Evolutionary conservation across 2,797 vertebrate species (phyloP).

Genomic region (Momotus momota): DNA sequence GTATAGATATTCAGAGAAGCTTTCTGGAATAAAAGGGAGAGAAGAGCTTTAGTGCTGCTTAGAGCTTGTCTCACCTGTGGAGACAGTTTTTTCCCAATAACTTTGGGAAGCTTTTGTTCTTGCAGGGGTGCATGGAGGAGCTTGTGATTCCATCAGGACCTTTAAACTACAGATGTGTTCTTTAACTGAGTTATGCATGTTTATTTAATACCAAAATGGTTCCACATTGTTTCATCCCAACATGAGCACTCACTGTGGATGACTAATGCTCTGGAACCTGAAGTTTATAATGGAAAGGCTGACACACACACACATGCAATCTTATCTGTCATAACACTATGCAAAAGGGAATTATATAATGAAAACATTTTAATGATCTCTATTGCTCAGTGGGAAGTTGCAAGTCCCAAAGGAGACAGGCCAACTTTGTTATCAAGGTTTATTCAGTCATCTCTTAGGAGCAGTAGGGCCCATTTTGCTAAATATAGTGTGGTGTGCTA

Average conservation of each 20-base stretch:
- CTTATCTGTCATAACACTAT: conserved; percentile 32
- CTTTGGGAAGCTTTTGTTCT: neutral
- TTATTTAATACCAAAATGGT: neutral
- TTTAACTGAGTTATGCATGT: neutral
- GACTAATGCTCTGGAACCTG: conserved; percentile 11
- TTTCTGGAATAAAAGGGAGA: neutral
- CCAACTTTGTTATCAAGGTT: conserved; percentile 65
- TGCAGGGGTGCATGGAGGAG: neutral
- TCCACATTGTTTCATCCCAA: neutral
- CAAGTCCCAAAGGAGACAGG: conserved; percentile 46
- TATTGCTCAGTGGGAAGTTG: conserved; percentile 47
- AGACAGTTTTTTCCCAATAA: neutral
- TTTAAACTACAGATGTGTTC: neutral
- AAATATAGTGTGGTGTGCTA: conserved; percentile 45
- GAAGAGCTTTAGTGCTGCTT: neutral
- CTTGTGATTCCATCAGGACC: neutral
- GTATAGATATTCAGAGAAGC: neutral
- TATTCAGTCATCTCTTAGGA: conserved; percentile 52
- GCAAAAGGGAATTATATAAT: conserved; percentile 64
- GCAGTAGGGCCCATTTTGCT: conserved; percentile 28
- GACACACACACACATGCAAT: neutral
- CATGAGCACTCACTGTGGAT: neutral
- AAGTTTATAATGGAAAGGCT: conserved; percentile 51
- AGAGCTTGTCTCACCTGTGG: neutral
- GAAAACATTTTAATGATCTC: conserved; percentile 53